A percentile compares a stretch with the other conserved stretches of the same genome.
phyloP scores from a whole-genome alignment of 2,797 vertebrate species.

The Nannoperca obscura region DNA sequence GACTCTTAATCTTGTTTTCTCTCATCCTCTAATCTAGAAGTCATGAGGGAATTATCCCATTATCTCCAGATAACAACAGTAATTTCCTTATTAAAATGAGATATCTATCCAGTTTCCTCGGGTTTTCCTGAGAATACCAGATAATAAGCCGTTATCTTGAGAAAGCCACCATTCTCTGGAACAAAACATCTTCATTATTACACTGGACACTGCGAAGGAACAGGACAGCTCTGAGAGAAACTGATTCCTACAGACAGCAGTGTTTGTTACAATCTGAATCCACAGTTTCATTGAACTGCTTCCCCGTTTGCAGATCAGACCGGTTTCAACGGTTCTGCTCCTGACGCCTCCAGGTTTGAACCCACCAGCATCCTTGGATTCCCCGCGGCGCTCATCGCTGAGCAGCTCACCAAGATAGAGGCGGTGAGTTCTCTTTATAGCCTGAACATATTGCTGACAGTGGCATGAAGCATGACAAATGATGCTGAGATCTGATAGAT shows the following conservation, averaged over 20 bases:
- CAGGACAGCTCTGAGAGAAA: neutral
- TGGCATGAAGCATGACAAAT: neutral
- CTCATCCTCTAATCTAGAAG: neutral
- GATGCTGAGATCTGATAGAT: neutral
- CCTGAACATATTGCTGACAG: neutral
- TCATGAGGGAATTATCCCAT: neutral
- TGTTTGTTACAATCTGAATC: neutral
- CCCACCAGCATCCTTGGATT: constrained; percentile 90
- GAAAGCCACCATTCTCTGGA: neutral
- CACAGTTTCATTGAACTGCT: constrained; percentile 7
- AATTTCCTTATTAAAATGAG: constrained; percentile 16
- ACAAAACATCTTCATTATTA: neutral
- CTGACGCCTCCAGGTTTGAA: constrained; percentile 82
- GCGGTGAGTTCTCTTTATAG: constrained; percentile 80
- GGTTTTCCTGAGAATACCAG: constrained; percentile 7
- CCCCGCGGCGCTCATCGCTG: constrained; percentile 87
- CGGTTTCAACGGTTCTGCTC: constrained; percentile 62
- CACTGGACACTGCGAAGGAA: neutral
- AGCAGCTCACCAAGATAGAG: constrained; percentile 93
- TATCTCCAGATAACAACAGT: constrained; percentile 1
- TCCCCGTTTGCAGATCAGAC: constrained; percentile 63
- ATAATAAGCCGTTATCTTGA: neutral
- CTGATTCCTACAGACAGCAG: neutral
- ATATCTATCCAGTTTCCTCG: neutral
- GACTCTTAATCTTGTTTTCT: constrained; percentile 1